A percentile compares a stretch with the other conserved stretches of the same genome.
These are phyloP conservation scores for Balearica regulorum DNA, from an alignment of 2,797 vertebrate genomes.

Conservation along the genomic window DNA sequence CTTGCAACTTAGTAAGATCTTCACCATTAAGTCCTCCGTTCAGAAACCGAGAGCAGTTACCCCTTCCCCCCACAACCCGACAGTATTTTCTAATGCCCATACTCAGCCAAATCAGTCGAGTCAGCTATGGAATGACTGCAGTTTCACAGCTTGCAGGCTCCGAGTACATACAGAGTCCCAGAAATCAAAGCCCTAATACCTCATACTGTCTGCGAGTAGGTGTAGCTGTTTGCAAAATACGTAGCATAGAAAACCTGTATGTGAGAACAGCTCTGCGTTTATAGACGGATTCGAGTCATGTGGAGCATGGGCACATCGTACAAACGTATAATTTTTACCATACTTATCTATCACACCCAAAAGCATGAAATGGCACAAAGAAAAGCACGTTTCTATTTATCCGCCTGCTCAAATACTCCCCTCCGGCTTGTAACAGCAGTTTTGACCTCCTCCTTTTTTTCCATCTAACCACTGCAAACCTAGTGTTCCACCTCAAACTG, in stretches of 20 bases:
- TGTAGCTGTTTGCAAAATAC: slow-evolving; percentile 33
- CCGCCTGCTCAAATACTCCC: background rate
- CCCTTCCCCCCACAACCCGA: background rate
- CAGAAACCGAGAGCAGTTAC: background rate
- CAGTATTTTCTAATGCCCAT: background rate
- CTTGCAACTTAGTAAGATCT: background rate
- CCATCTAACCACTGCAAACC: background rate
- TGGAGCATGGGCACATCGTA: background rate
- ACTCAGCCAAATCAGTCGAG: background rate
- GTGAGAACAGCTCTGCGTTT: slow-evolving; percentile 13
- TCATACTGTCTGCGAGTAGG: background rate
- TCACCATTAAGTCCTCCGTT: background rate
- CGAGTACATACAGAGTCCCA: background rate
- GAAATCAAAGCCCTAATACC: background rate
- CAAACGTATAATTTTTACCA: background rate
- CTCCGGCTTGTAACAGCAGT: background rate
- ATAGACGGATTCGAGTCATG: slow-evolving; percentile 36
- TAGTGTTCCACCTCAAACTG: background rate
- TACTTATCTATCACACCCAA: background rate
- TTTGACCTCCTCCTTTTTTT: background rate
- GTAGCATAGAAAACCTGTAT: background rate
- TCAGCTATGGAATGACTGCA: slow-evolving; percentile 1
- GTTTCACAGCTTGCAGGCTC: background rate
- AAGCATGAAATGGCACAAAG: background rate
- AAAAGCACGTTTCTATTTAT: background rate